Evolutionary conservation across 2,113 vertebrate species (phyloP), one percentile per base, ranked within the genome.

Genomic region (Chamaetylas fuelleborni): DNA sequence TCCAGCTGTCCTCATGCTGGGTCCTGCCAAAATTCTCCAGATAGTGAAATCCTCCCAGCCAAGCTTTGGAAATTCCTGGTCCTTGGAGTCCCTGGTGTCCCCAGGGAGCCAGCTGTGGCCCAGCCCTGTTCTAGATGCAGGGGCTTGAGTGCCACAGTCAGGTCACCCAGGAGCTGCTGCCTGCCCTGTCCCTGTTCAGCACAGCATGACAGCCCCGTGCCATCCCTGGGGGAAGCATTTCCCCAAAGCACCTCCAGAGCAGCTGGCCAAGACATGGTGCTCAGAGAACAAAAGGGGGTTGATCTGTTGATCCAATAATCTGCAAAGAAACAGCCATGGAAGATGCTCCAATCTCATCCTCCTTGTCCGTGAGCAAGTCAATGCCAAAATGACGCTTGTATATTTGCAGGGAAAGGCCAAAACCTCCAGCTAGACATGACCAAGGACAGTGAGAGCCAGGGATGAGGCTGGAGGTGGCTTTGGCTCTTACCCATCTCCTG

Each of bases 91-190:
- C 38, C 31, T 24, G 51, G 2, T 20, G 42, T 66, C 58, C 47
- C 53, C 60, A 47, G 38, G 40, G 40, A 67, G 34, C 5, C 79
- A 79, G 64, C 7, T 26, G 3, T 53, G 77, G 13, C 31, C 54
- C 36, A 70, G 19, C 3, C 25, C 62, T 56, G 40, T 12, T 57
- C 8, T 12, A 34, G 29, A 34, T 3, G 11, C 19, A 40, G 0
- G 2, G 14, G 4, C 6, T 76, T 1, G 1, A 26, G 24, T 89
- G 62, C 33, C 5, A 0, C 5, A 14, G 33, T 24, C 3, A 6
- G 70, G 64, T 8, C 33, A 56, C 8, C 11, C 5, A 19, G 40
- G 17, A 18, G 11, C 67, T 29, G 11, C 33, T 80, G 60, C 70
- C 29, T 29, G 24, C 5, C 45, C 93, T 51, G 51, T 7, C 53